phyloP scores from a whole-genome alignment of 1,140 invertebrate species.

The Drosophila sucinea region DNA sequence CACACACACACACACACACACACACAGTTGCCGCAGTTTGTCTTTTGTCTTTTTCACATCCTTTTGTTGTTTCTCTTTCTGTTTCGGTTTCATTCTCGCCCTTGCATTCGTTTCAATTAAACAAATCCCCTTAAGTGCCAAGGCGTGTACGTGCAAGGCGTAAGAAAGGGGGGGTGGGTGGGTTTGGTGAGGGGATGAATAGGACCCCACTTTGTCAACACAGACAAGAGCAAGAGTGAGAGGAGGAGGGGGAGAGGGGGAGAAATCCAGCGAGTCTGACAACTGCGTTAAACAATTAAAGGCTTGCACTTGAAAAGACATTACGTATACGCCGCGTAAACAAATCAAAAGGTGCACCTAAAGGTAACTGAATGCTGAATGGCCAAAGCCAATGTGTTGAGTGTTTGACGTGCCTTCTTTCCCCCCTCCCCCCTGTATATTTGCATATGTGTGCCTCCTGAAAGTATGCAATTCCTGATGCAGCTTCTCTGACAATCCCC shows the following conservation, averaged over 20 bases:
- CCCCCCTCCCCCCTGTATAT: slow-evolving; percentile 32
- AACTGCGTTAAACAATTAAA: slow-evolving; percentile 76
- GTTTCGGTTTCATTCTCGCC: slow-evolving; percentile 45
- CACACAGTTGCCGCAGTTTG: slow-evolving; percentile 37
- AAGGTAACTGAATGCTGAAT: slow-evolving; percentile 35
- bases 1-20: not conserved
- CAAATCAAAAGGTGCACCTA: slow-evolving; percentile 22
- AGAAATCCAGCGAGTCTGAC: slow-evolving; percentile 19
- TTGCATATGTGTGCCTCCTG: slow-evolving; percentile 43
- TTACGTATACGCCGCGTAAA: slow-evolving; percentile 65
- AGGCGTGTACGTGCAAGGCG: slow-evolving; percentile 65
- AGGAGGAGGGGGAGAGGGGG: not conserved
- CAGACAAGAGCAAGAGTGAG: slow-evolving; percentile 37
- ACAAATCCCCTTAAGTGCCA: slow-evolving; percentile 82
- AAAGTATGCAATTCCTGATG: not conserved
- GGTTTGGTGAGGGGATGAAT: slow-evolving; percentile 7
- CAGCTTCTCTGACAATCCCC: not conserved
- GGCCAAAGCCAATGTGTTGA: slow-evolving; percentile 43
- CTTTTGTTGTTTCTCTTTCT: slow-evolving; percentile 45
- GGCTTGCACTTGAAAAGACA: slow-evolving; percentile 73
- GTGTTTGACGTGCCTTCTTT: slow-evolving; percentile 68
- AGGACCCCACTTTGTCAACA: slow-evolving; percentile 72
- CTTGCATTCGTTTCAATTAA: slow-evolving; percentile 79
- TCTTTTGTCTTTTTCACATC: slow-evolving; percentile 42
- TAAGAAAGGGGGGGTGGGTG: not conserved